These are phyloP conservation scores for Oxyruncus cristatus DNA, from an alignment of 2,113 vertebrate species.

Conservation along the genomic window DNA sequence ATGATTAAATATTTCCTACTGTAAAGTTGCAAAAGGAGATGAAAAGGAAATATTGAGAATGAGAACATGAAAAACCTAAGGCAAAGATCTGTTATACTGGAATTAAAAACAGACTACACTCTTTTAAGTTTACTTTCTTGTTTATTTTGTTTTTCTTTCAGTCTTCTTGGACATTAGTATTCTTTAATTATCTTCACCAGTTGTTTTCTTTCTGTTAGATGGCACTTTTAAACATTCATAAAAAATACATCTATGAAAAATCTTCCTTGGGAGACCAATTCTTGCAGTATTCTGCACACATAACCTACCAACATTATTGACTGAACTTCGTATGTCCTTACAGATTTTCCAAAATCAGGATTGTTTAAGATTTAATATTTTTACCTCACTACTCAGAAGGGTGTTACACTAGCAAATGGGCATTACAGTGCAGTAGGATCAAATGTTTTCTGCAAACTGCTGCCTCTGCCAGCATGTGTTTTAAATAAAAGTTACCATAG, in stretches of 20 bases:
- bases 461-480: slow-evolving; percentile 45
- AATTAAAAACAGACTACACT: background rate
- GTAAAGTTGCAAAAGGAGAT: background rate
- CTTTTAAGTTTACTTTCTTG: background rate
- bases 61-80: background rate
- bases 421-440: background rate
- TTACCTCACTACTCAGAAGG: background rate
- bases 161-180: background rate
- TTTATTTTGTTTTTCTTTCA: background rate
- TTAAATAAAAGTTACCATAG: slow-evolving; percentile 50
- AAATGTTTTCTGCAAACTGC: slow-evolving; percentile 23
- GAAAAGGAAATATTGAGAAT: background rate
- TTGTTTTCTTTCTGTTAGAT: background rate
- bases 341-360: slow-evolving; percentile 5
- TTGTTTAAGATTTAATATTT: background rate
- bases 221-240: background rate
- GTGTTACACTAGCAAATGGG: background rate
- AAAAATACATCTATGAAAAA: background rate
- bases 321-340: background rate
- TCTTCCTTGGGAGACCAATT: background rate
- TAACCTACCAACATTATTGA: background rate
- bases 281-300: background rate
- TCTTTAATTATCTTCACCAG: background rate
- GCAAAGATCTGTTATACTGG: background rate
- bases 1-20: background rate